Evolutionary conservation across 2,797 vertebrate species (phyloP), one percentile per base, ranked within the genome.

Genomic region (Typhlichthys subterraneus): DNA sequence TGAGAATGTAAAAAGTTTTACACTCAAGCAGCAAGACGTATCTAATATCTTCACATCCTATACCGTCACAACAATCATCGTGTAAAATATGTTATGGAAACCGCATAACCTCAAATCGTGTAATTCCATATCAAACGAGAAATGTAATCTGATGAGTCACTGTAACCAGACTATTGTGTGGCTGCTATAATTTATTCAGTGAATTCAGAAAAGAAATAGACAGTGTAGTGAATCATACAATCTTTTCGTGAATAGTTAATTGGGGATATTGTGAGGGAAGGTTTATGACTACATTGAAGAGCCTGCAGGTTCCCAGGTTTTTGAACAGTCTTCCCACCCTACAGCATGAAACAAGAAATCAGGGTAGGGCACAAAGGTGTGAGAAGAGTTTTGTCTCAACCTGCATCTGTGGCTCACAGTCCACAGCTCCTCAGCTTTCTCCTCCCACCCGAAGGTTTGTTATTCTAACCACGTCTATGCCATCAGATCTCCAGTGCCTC

Each of bases 331-430:
- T 86, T 65, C 72, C 72, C 76, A 71, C 75, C 77, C 85, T 66
- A 65, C 13, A 87, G 86, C 71, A 66, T 68, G 67, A 77, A 55
- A 59, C 76, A 71, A 70, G 74, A 86, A 87, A 82, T 66, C 61
- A 73, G 80, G 80, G 79, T 85, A 91, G 87, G 84, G 88, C 81
- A 85, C 59, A 81, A 74, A 87, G 87, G 85, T 89, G 87, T 89
- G 84, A 84, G 67, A 85, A 53, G 60, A 67, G 88, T 91, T 93
- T 81, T 94, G 93, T 87, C 87, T 82, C 71, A 85, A 93, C 93
- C 83, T 94, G 93, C 86, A 87, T 13, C 83, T 72, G 79, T 84
- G 84, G 81, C 91, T 91, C 86, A 82, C 55, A 79, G 70, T 87
- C 67, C 53, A 19, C 70, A 75, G 77, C 56, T 62, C 85, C 86